Base-by-base conservation (phyloP, 2,113 vertebrate genomes). In the Dinomys branickii region DNA sequence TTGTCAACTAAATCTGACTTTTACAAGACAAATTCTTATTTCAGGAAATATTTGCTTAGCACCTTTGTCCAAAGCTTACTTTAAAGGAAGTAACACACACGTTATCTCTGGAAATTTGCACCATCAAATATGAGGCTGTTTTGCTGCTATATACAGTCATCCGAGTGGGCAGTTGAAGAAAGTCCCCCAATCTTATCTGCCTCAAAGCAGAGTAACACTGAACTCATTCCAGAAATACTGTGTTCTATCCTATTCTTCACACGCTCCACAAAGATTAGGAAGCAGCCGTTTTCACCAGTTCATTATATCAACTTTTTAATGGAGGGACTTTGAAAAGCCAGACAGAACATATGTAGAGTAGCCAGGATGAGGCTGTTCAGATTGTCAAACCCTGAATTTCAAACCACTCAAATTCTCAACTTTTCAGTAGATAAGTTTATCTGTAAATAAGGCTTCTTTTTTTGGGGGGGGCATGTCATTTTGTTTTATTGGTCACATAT, bases 1-100 rank as follows among this genome's bases (percentile, higher is more conserved):
- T 71, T 71, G 65, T 94, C 52, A 91, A 87, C 7, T 77, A 92
- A 91, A 86, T 17, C 26, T 83, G 56, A 93, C 92, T 96, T 9
- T 47, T 75, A 69, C 10, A 83, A 65, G 41, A 58, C 9, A 78
- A 84, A 56, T 8, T 52, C 22, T 58, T 92, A 82, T 85, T 35
- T 61, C 30, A 90, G 52, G 6, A 56, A 77, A 88, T 84, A 28
- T 35, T 91, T 7, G 59, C 71, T 47, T 56, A 88, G 9, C 30
- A 1, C 20, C 30, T 95, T 73, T 19, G 71, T 67, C 73, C 81
- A 96, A 71, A 87, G 35, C 2, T 5, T 78, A 33, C 6, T 26
- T 85, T 82, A 83, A 73, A 50, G 16, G 85, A 94, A 52, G 44
- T 9, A 54, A 87, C 7, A 26, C 3, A 24, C 7, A 58, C 71